These are phyloP conservation scores for Catamblyrhynchus diadema DNA, from an alignment of 2,797 vertebrate genomes.

Conservation along the genomic window DNA sequence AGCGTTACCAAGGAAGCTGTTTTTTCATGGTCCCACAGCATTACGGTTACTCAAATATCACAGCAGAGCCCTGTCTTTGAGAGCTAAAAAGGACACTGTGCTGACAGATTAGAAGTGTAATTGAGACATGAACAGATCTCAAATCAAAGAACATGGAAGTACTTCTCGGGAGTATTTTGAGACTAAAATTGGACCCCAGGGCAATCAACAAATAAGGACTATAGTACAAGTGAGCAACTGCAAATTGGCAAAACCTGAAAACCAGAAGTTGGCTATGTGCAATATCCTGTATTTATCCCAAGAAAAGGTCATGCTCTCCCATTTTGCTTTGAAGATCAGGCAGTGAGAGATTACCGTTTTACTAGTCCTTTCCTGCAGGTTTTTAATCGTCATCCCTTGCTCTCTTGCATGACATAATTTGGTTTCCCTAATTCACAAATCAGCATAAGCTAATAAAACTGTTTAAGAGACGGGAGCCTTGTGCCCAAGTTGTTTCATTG, in stretches of 20 bases:
- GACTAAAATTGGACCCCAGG: neutral
- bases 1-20: neutral
- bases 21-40: neutral
- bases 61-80: neutral
- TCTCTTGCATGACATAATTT: slow-evolving; percentile 24
- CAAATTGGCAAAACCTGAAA: slow-evolving; percentile 14
- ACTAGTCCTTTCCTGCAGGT: slow-evolving; percentile 13
- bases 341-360: neutral
- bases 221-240: neutral
- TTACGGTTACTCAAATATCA: neutral
- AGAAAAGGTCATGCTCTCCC: slow-evolving; percentile 39
- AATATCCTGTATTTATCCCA: slow-evolving; percentile 5
- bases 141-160: slow-evolving; percentile 1
- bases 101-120: slow-evolving; percentile 2
- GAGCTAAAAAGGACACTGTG: neutral
- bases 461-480: neutral
- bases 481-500: neutral
- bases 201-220: neutral
- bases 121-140: neutral
- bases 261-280: neutral
- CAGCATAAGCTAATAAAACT: slow-evolving; percentile 54
- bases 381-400: slow-evolving; percentile 28
- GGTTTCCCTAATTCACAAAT: slow-evolving; percentile 30
- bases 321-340: slow-evolving; percentile 32
- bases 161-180: neutral